These are phyloP conservation scores for Hyla sarda DNA, from an alignment of 2,113 vertebrate genomes.

Conservation along the genomic window DNA sequence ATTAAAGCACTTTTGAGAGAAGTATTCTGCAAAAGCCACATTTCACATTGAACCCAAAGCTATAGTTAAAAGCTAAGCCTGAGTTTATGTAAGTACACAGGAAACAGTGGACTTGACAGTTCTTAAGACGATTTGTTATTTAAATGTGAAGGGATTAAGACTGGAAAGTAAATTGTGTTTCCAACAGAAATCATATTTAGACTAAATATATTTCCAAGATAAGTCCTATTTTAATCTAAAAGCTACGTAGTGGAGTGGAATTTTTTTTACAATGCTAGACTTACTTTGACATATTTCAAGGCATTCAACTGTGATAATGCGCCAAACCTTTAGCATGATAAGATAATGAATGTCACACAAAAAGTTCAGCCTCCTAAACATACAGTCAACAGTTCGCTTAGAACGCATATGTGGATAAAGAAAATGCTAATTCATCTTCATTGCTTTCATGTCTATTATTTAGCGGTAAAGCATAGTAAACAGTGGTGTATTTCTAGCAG, in stretches of 20 bases:
- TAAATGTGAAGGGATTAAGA: neutral
- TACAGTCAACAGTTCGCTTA: neutral
- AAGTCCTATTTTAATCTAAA: neutral
- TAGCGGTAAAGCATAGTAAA: neutral
- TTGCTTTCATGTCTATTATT: neutral
- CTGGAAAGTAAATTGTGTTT: neutral
- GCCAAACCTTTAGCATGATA: neutral
- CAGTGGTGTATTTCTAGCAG: neutral
- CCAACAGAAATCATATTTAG: neutral
- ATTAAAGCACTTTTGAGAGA: no score
- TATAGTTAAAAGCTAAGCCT: no score
- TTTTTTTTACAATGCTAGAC: conserved; percentile 7
- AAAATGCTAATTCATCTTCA: neutral
- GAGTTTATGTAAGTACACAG: neutral
- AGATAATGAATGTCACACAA: conserved; percentile 24
- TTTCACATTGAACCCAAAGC: no score
- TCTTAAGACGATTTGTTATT: neutral
- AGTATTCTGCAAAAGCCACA: no score
- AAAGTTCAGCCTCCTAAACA: neutral
- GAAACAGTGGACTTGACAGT: neutral
- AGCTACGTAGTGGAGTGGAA: neutral
- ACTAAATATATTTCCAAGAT: neutral
- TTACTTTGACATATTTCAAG: conserved; percentile 18
- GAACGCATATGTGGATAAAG: neutral
- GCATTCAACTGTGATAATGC: neutral